A percentile compares a stretch with the other conserved stretches of the same genome.
phyloP scores from a whole-genome alignment of 2,797 vertebrate species.

The Bryconaethiops microstoma region DNA sequence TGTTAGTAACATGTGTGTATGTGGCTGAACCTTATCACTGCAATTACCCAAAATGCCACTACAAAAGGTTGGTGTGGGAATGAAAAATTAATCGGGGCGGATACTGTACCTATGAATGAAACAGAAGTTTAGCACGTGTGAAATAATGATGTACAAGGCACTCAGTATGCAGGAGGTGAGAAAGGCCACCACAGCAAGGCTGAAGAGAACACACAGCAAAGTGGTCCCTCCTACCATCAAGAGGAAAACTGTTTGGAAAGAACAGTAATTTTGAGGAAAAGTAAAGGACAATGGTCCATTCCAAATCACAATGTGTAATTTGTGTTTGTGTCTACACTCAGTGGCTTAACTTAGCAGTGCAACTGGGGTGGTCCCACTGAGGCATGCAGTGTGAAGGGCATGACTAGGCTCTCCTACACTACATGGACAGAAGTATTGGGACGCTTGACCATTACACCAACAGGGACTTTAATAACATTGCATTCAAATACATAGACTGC shows the following conservation, averaged over 20 bases:
- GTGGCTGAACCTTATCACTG: not conserved
- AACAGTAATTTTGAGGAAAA: not conserved
- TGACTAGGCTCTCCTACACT: no score
- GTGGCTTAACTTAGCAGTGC: not conserved
- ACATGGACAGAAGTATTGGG: no score
- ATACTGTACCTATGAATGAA: slow-evolving; percentile 68
- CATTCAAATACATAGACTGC: no score
- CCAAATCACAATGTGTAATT: not conserved
- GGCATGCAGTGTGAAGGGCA: no score
- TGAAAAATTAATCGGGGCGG: not conserved
- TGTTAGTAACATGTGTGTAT: not conserved
- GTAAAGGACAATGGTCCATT: not conserved
- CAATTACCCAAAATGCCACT: not conserved
- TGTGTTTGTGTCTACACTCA: not conserved
- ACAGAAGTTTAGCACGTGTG: slow-evolving; percentile 73
- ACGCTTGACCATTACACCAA: no score
- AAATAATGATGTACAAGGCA: slow-evolving; percentile 67
- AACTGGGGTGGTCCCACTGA: no score
- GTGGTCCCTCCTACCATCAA: slow-evolving; percentile 74
- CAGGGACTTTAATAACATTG: no score
- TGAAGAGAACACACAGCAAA: slow-evolving; percentile 78
- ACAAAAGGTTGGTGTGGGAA: not conserved
- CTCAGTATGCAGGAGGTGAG: slow-evolving; percentile 70
- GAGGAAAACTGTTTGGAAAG: slow-evolving; percentile 70
- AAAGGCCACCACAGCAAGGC: slow-evolving; percentile 73